Evolutionary conservation across 1,140 invertebrate species (phyloP), one percentile per base, ranked within the genome.

Genomic region (Antheraea pernyi): DNA sequence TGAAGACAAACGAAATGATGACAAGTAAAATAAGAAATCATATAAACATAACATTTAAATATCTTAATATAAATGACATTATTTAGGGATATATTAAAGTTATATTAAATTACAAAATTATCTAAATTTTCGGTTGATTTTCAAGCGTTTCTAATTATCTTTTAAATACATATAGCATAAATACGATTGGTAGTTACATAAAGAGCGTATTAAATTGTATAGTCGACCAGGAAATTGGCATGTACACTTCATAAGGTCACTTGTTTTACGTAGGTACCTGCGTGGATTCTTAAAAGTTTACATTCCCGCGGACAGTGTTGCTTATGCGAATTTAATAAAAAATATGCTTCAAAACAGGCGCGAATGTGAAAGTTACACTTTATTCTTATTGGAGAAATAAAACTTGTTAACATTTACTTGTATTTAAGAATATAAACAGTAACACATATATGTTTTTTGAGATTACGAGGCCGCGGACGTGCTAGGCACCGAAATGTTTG

Each of bases 161-260:
- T 42, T 3, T 42, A 42, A 42, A 42, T 10, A 42, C 8, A 10
- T n/a, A 42, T 42, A 42, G 22, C 22, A 30, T 30, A 30, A 30
- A 30, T 30, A 30, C 22, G 22, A 30, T 30, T 30, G 22, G 13
- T 53, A 16, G 46, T 53, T 53, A 16, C 16, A 53, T 11, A 16
- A 53, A 53, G 11, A 53, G 19, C 58, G 16, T 67, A 36, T 36
- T 11, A 63, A 65, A 46, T 37, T 3, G 64, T 48, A 68, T 58
- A 65, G 61, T 62, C 18, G 63, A 76, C 63, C 64, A 72, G 74
- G 74, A 76, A 76, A 71, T 63, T 59, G 22, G 48, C 22, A 42
- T 10, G 19, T 61, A 59, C 19, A 67, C n/a, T 46, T 18, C 53
- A 63, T 76, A 76, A 76, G 70, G 74, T 72, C 71, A 76, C 65